Base-by-base conservation (phyloP, 1,140 invertebrate genomes). In the Drosophila burlai region DNA sequence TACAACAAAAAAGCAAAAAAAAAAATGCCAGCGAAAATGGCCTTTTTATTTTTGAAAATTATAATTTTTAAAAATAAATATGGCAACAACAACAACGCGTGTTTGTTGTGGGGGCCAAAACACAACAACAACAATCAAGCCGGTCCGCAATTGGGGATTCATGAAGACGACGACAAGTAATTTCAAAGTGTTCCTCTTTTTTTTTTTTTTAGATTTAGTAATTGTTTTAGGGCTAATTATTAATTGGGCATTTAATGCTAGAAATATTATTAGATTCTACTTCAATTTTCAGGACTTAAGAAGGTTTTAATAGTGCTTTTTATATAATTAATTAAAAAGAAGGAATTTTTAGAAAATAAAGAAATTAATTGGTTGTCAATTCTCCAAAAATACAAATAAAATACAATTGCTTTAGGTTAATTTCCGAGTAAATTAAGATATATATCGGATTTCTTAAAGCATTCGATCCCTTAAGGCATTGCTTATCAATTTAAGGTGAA, bases 21-120 rank as follows among this genome's bases (percentile, higher is more conserved):
- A 26, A 38, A 16, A 57, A 13, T 15, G 24, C 36, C 63, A 60
- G 13, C 52, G 52, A 66, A 71, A 73, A 43, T 60, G 45, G 54
- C 38, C 76, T 87, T 86, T 86, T 86, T 87, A 87, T 87, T 87
- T 87, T 87, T 87, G 81, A 87, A 87, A 87, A 87, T 83, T 89
- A 87, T 83, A 87, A 89, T 77, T 89, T 83, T 83, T 89, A 87
- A 83, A 87, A 87, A 87, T 87, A 87, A 89, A 71, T 78, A 9
- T 47, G 52, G 8, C 49, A 72, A 42, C 49, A 76, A 76, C 31
- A 46, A 71, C 42, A 52, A 50, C 38, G 58, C 9, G 15, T 68
- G 59, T 68, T 68, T 68, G 65, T 64, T 68, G 55, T 64, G 59
- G 59, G 58, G 62, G 57, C 57, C 64, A 76, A 77, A 18, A n/a